Base-by-base conservation (phyloP, 2,797 vertebrate genomes). In the Phrynocephalus guinanensis region DNA sequence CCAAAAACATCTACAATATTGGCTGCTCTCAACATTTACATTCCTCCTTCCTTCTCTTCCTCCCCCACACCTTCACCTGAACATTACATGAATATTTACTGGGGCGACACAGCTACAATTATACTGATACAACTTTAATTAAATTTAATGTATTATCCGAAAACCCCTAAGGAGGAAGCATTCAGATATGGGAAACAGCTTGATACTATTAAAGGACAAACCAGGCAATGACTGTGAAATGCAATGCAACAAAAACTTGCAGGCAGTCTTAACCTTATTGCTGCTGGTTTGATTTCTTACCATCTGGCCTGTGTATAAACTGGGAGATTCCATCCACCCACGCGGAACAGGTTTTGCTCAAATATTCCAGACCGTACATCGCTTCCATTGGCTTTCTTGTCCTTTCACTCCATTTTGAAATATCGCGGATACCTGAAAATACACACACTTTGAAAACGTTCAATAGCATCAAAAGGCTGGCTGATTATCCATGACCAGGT, bases 361-460 rank as follows among this genome's bases (percentile, higher is more conserved):
- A 97, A 92, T 95, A 97, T 63, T 98, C 94, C 1, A 92, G 92
- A 38, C 98, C 98, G 20, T 99, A 99, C 72, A 98, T 88, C 88
- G 98, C 96, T 95, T 98, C 98, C 93, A 98, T 95, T 1, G 98
- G 98, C 91, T 97, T 96, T 92, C 95, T 97, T 93, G 97, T 96
- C 88, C 93, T 97, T 66, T 95, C 96, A 67, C 97, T 99, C 98
- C 98, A 99, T 78, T 94, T 96, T 72, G 98, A 98, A 89, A 99
- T 97, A 87, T 99, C 98, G 68, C 97, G 94, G 88, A 98, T 96
- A 28, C 94, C 98, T 99, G 85, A 0, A 84, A 48, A 93, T 94
- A 85, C 82, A 26, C 33, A 15, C 2, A 63, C 0, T 2, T 93
- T 84, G 90, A 52, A 7, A n/a, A 28, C 16, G 72, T 52, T 50